Conservation (phyloP, 2,113 vertebrate genomes). For the Scalopus aquaticus region DNA sequence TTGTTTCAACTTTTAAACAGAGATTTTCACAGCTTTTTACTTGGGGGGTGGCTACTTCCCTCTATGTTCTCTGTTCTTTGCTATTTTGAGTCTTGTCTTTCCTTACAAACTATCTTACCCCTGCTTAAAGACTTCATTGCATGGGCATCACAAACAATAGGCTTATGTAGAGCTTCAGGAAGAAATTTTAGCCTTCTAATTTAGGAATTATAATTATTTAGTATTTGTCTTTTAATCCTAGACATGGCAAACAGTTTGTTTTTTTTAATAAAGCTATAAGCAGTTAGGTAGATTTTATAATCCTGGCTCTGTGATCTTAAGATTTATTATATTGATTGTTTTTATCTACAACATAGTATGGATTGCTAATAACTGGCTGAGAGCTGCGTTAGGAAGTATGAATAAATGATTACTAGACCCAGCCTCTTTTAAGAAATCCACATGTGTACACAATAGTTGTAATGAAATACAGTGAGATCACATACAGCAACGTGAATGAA, state of each 20-base stretch:
- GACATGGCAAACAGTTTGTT: neutral
- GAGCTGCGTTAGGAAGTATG: neutral
- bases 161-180: neutral
- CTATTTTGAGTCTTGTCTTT: neutral
- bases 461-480: neutral
- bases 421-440: neutral
- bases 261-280: neutral
- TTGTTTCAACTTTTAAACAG: neutral
- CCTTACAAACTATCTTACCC: neutral
- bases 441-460: neutral
- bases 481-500: neutral
- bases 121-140: neutral
- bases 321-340: neutral
- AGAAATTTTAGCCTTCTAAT: neutral
- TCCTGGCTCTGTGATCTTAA: neutral
- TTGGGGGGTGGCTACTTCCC: neutral
- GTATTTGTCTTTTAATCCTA: neutral
- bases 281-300: neutral
- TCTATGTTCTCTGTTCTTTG: neutral
- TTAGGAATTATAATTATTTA: neutral
- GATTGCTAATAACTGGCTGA: neutral
- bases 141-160: neutral
- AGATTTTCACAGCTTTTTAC: neutral
- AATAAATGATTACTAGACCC: neutral
- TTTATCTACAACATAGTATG: neutral